Base-by-base conservation (phyloP, 2,113 vertebrate genomes). In the Tragelaphus scriptus region DNA sequence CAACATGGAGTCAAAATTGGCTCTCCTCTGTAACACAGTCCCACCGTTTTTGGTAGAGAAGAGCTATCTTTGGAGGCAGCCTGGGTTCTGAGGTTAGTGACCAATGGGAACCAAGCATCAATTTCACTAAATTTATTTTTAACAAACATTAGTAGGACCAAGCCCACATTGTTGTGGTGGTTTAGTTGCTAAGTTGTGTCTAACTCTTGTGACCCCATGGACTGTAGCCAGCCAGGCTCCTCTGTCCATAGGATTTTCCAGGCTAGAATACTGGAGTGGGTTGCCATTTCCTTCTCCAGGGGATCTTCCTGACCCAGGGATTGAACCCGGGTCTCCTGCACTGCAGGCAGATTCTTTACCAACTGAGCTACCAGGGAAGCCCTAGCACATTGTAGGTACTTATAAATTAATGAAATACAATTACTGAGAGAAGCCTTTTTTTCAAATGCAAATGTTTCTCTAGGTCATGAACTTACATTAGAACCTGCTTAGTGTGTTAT, bases 361-460 rank as follows among this genome's bases (percentile, higher is more conserved):
- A 36, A 25, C 68, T 40, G 68, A 75, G 36, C 36, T 2, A 40
- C 36, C 10, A 25, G 68, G 36, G 68, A 40, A 75, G 36, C 36
- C 19, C 10, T 25, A 13, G 21, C 19, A 85, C 96, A 82, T 97
- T 97, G 95, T 93, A 97, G 28, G 89, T 75, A 75, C 84, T 79
- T 79, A 36, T n/a, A 96, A 91, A 93, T 32, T 7, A 2, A 91
- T 94, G 68, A 58, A 92, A 81, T 96, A 17, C 49, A 96, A n/a
- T 94, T 91, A 81, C 36, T 80, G 77, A 90, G 85, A 51, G 63
- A 53, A 49, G 36, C 44, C 91, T 95, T 80, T 63, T 63, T 96
- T 97, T 98, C 65, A 97, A 98, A 98, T 88, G 56, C 84, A 30
- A 59, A 56, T 26, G 1, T 5, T 89, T 96, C 77, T 97, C 23